Evolutionary conservation across 2,797 vertebrate species (phyloP).

Genomic region (Lithobates pipiens): DNA sequence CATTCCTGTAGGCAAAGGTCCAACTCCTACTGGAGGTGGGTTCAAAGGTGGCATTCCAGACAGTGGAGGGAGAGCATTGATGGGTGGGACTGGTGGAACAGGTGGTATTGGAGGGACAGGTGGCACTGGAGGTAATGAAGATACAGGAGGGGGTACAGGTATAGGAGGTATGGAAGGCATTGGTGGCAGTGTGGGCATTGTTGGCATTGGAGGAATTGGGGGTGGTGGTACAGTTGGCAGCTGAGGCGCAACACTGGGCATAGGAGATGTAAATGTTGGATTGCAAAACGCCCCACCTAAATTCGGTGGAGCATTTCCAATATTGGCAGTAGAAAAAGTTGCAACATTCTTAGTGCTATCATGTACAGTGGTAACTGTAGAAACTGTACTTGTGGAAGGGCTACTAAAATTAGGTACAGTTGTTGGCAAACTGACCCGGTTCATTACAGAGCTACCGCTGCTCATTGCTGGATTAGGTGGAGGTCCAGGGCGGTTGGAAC

Average conservation of each 20-base stretch:
- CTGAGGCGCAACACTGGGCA: slow-evolving; percentile 88
- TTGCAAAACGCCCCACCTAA: slow-evolving; percentile 89
- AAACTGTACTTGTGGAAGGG: slow-evolving; percentile 84
- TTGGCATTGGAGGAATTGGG: slow-evolving; percentile 87
- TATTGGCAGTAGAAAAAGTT: slow-evolving; percentile 83
- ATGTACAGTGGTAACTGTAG: slow-evolving; percentile 86
- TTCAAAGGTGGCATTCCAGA: slow-evolving; percentile 93
- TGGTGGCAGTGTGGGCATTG: slow-evolving; percentile 88
- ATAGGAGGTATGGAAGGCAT: slow-evolving; percentile 89
- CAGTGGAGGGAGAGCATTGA: slow-evolving; percentile 90
- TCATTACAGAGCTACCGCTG: slow-evolving; percentile 60
- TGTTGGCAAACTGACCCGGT: slow-evolving; percentile 84
- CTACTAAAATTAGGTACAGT: slow-evolving; percentile 89
- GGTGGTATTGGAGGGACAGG: slow-evolving; percentile 87
- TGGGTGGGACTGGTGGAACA: slow-evolving; percentile 88
- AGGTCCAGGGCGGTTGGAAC: slow-evolving; percentile 84
- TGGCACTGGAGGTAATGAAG: slow-evolving; percentile 89
- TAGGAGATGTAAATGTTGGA: slow-evolving; percentile 84
- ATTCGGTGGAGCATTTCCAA: slow-evolving; percentile 86
- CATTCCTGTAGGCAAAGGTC: slow-evolving; percentile 86
- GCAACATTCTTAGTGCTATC: slow-evolving; percentile 89
- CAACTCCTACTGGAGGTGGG: slow-evolving; percentile 84
- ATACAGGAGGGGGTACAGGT: slow-evolving; percentile 90
- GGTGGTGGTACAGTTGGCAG: slow-evolving; percentile 90
- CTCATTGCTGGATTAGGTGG: slow-evolving; percentile 80